Evolutionary conservation across 2,888 invertebrate genomes (phyloP).

Genomic region (Desoria tigrina): DNA sequence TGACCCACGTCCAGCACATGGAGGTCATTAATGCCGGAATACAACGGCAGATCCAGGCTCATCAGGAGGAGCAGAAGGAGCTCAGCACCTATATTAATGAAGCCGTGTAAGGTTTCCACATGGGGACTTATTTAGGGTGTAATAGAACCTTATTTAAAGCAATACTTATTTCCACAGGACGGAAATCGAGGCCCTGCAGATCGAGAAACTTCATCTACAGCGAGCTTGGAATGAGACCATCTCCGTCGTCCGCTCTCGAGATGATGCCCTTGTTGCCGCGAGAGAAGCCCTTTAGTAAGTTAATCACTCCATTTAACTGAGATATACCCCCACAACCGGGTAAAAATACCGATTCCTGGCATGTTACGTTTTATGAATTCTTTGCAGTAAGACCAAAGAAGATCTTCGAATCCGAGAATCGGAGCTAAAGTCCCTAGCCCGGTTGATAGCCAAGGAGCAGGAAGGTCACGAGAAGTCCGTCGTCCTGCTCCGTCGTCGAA

Average conservation of each 20-base stretch:
- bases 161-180: constrained; percentile 30
- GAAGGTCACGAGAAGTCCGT: constrained; percentile 46
- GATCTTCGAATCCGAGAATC: constrained; percentile 42
- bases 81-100: constrained; percentile 47
- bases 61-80: constrained; percentile 51
- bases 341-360: not conserved
- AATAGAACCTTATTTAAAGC: not conserved
- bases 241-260: constrained; percentile 48
- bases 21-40: constrained; percentile 51
- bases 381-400: constrained; percentile 37
- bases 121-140: too few species aligned
- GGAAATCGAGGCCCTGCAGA: constrained; percentile 53
- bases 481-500: constrained; percentile 46
- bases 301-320: not conserved
- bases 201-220: constrained; percentile 52
- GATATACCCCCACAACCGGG: too few species aligned
- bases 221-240: constrained; percentile 53
- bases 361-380: not conserved
- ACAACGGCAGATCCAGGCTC: constrained; percentile 51
- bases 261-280: constrained; percentile 51
- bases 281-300: constrained; percentile 41
- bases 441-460: constrained; percentile 49
- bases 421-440: constrained; percentile 44
- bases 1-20: constrained; percentile 51
- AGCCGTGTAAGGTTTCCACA: constrained; percentile 37